Percentiles rank a stretch among this genome's conserved stretches.
These are phyloP conservation scores for Rotaria macrura DNA, from an alignment of 2,888 invertebrate genomes.

Conservation along the genomic window DNA sequence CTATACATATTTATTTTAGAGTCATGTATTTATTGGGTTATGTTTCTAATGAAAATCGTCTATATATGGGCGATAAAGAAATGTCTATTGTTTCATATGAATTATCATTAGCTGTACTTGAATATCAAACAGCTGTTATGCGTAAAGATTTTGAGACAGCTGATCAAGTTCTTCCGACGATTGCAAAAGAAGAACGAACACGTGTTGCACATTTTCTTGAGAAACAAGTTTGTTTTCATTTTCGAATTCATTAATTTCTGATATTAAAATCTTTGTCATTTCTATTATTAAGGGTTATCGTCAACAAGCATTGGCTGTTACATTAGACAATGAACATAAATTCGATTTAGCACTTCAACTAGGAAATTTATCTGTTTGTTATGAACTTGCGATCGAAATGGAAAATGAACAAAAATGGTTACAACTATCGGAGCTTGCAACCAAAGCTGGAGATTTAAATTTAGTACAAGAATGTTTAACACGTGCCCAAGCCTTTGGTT, in stretches of 20 bases:
- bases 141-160: conserved; percentile 87
- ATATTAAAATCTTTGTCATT: background rate
- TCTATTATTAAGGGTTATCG: conserved; percentile 66
- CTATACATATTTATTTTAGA: background rate
- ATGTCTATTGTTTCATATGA: conserved; percentile 75
- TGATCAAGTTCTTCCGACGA: conserved; percentile 73
- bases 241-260: too few relatives aligned
- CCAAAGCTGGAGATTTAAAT: conserved; percentile 61
- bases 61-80: conserved; percentile 94
- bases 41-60: conserved; percentile 82
- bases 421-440: conserved; percentile 77
- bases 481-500: conserved; percentile 66
- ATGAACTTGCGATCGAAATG: conserved; percentile 70
- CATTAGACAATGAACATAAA: conserved; percentile 90
- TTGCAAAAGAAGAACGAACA: conserved; percentile 89
- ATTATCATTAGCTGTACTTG: conserved; percentile 75
- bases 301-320: conserved; percentile 88
- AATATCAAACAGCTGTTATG: conserved; percentile 99
- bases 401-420: conserved; percentile 76
- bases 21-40: conserved; percentile 85
- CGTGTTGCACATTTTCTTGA: conserved; percentile 96
- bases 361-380: conserved; percentile 73
- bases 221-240: conserved; percentile 60
- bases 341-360: conserved; percentile 85
- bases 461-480: conserved; percentile 87